Evolutionary conservation across 2,113 vertebrate species (phyloP).

Genomic region (Copsychus sechellarum): DNA sequence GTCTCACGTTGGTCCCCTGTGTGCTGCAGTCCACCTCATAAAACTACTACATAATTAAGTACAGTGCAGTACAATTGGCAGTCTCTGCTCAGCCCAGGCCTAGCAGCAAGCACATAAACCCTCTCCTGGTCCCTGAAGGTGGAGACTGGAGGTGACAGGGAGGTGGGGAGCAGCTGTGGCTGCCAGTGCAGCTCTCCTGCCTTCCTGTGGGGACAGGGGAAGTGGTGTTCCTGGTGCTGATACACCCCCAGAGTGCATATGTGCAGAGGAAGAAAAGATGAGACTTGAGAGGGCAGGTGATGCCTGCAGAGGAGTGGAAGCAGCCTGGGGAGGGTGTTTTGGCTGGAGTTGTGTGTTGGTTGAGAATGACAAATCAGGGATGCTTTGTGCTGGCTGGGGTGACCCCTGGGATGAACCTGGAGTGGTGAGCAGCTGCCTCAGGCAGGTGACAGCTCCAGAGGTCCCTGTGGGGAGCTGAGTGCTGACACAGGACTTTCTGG

Average conservation of each 20-base stretch:
- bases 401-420: no score
- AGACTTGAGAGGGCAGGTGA: neutral
- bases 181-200: neutral
- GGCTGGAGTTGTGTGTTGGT: neutral
- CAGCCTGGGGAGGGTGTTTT: neutral
- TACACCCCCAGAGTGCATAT: rapidly evolving
- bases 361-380: neutral
- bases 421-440: neutral
- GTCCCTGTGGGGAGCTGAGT: rapidly evolving
- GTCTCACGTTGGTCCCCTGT: constrained; percentile 59
- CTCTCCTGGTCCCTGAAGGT: neutral
- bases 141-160: constrained; percentile 10
- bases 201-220: neutral
- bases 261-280: neutral
- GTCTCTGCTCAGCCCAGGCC: constrained; percentile 60
- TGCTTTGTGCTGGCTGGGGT: rapidly evolving
- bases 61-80: constrained; percentile 59
- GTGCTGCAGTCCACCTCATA: constrained; percentile 74
- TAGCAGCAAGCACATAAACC: constrained; percentile 16
- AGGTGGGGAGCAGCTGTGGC: neutral
- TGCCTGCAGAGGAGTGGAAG: neutral
- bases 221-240: rapidly evolving
- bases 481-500: neutral
- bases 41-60: constrained; percentile 80
- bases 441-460: rapidly evolving